A percentile compares a stretch with the other conserved stretches of the same genome.
These are phyloP conservation scores for Halocynthia roretzi DNA, from an alignment of 23 tunicate genomes.

Conservation along the genomic window DNA sequence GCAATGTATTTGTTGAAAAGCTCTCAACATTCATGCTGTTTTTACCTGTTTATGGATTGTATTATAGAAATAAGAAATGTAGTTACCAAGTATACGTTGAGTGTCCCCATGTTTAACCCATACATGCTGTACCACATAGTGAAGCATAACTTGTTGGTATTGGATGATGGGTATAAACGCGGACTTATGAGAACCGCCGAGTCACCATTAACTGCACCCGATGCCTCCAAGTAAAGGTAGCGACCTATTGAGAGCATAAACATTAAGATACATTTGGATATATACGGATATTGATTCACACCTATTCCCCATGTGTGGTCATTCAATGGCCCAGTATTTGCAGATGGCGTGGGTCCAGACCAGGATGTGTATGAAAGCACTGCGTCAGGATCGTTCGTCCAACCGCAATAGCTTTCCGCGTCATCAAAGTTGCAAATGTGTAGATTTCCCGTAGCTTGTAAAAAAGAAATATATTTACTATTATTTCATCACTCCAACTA, in stretches of 20 bases:
- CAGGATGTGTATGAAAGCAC: slow-evolving; percentile 37
- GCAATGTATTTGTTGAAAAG: too few species aligned
- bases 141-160: slow-evolving; percentile 40
- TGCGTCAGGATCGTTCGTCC: slow-evolving; percentile 47
- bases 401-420: slow-evolving; percentile 34
- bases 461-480: neutral
- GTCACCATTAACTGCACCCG: slow-evolving; percentile 71
- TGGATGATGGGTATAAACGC: slow-evolving; percentile 13
- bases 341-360: slow-evolving; percentile 46
- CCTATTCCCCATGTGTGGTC: slow-evolving; percentile 60
- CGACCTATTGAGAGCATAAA: slow-evolving; percentile 25
- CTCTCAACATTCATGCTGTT: too few species aligned
- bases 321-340: slow-evolving; percentile 55
- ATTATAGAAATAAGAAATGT: too few species aligned
- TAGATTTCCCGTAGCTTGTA: neutral
- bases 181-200: slow-evolving; percentile 54
- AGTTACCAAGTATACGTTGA: slow-evolving; percentile 37
- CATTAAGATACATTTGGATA: too few species aligned
- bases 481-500: too few species aligned
- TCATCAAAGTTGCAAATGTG: slow-evolving; percentile 73
- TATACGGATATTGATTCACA: neutral
- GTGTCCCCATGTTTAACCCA: slow-evolving; percentile 54
- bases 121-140: slow-evolving; percentile 73
- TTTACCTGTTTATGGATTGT: too few species aligned
- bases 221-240: slow-evolving; percentile 68